These are phyloP conservation scores for Pheosia gnoma DNA, from an alignment of 2,888 invertebrate genomes.

Conservation along the genomic window DNA sequence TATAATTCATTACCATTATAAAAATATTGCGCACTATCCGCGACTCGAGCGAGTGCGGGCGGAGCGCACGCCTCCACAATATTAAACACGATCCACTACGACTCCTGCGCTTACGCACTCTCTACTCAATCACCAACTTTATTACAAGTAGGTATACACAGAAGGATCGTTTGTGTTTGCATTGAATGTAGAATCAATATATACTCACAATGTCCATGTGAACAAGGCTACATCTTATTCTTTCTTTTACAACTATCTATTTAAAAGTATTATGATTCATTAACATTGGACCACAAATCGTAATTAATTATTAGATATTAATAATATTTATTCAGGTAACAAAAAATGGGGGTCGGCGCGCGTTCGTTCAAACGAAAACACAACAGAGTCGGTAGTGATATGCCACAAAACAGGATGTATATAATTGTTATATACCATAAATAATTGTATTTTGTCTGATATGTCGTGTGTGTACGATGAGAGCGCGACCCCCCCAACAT, in stretches of 20 bases:
- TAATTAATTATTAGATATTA: slow-evolving; percentile 81
- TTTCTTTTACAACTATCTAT: slow-evolving; percentile 75
- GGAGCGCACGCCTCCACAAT: slow-evolving; percentile 38
- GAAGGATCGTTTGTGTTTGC: slow-evolving; percentile 48
- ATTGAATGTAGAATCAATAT: slow-evolving; percentile 41
- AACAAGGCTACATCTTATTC: slow-evolving; percentile 67
- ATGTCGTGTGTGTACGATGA: slow-evolving; percentile 50
- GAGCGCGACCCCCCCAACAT: slow-evolving; percentile 66
- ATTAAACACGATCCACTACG: slow-evolving; percentile 33
- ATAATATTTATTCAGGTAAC: slow-evolving; percentile 84
- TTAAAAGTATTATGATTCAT: slow-evolving; percentile 80
- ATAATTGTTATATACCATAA: slow-evolving; percentile 40
- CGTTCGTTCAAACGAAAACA: slow-evolving; percentile 45
- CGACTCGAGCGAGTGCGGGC: slow-evolving; percentile 21
- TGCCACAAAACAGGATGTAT: slow-evolving; percentile 55
- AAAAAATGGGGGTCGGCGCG: slow-evolving; percentile 74
- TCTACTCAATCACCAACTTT: slow-evolving; percentile 33
- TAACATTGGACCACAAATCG: slow-evolving; percentile 84
- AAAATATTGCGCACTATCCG: slow-evolving; percentile 61
- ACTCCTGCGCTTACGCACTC: slow-evolving; percentile 36
- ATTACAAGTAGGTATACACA: slow-evolving; percentile 39
- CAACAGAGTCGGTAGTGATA: slow-evolving; percentile 56
- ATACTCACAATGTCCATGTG: slow-evolving; percentile 46
- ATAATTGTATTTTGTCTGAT: slow-evolving; percentile 54
- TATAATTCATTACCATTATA: slow-evolving; percentile 63